Percentiles rank a stretch among this genome's conserved stretches.
phyloP scores from a whole-genome alignment of 1,140 invertebrate species.

The Drosophila yakuba region DNA sequence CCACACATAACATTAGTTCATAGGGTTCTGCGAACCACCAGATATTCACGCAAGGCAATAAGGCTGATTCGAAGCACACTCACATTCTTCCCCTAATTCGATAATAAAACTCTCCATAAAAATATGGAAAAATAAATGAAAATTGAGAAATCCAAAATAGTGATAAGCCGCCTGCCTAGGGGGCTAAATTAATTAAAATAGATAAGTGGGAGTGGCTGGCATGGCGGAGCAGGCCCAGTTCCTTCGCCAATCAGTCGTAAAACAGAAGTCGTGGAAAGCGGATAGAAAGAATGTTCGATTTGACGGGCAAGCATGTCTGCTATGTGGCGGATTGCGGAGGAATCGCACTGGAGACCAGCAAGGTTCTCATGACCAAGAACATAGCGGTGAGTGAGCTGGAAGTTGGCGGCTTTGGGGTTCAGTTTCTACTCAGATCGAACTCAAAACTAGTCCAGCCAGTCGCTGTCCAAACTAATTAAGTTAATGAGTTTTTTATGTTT shows the following conservation, averaged over 20 bases:
- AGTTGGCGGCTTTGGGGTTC: conserved; percentile 1
- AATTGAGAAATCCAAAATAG: conserved; percentile 44
- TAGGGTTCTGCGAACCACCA: conserved; percentile 20
- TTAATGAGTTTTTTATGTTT: conserved; percentile 57
- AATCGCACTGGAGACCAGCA: conserved; percentile 76
- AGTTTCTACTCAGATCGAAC: background rate
- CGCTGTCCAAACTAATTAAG: conserved; percentile 50
- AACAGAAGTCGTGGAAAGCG: conserved; percentile 31
- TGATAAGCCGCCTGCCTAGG: conserved; percentile 39
- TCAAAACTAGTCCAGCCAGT: conserved; percentile 27
- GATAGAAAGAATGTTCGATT: conserved; percentile 66
- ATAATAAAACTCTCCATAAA: conserved; percentile 27
- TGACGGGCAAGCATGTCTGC: conserved; percentile 74
- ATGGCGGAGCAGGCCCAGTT: background rate
- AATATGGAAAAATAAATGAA: conserved; percentile 10
- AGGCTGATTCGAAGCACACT: conserved; percentile 46
- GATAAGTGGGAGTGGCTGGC: conserved; percentile 19
- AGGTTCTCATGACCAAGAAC: conserved; percentile 74
- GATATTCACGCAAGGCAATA: conserved; percentile 37
- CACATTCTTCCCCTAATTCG: conserved; percentile 27
- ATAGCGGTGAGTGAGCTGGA: conserved; percentile 67
- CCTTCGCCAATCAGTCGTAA: conserved; percentile 24
- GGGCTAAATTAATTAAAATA: conserved; percentile 55
- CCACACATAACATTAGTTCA: conserved; percentile 21
- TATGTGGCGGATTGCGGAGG: conserved; percentile 82